These are phyloP conservation scores for Sitophilus oryzae DNA, from an alignment of 1,140 invertebrate genomes.

Conservation along the genomic window DNA sequence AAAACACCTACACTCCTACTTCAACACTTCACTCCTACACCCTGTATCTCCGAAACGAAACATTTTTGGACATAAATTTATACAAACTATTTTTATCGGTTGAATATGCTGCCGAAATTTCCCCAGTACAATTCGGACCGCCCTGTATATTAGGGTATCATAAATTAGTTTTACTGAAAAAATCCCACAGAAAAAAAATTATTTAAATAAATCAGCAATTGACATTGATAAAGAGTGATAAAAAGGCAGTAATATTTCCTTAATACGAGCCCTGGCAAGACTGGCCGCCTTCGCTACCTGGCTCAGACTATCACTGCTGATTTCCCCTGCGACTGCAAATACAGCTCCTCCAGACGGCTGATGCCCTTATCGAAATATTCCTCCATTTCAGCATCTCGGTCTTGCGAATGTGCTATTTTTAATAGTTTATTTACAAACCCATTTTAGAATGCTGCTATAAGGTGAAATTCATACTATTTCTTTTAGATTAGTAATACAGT, in stretches of 20 bases:
- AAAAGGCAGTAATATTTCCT: conserved; percentile 7
- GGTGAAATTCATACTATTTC: too few species aligned
- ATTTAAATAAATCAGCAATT: conserved; percentile 11
- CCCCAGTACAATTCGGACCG: too few species aligned
- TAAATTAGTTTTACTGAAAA: too few species aligned
- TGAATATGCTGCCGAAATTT: too few species aligned
- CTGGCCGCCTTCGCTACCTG: background rate
- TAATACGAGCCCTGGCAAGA: conserved; percentile 7
- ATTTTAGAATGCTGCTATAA: background rate
- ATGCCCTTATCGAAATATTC: background rate
- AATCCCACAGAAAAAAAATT: background rate
- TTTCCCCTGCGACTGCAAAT: conserved; percentile 3
- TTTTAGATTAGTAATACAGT: too few species aligned
- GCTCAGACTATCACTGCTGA: conserved; percentile 9
- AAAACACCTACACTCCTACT: too few species aligned
- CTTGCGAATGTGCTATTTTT: background rate
- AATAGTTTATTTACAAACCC: background rate
- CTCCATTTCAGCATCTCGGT: background rate
- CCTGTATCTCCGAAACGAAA: too few species aligned
- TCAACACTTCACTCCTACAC: too few species aligned
- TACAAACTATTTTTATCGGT: too few species aligned
- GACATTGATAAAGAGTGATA: conserved; percentile 12
- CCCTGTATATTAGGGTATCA: too few species aligned
- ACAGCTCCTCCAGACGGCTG: conserved; percentile 2
- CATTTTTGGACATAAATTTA: too few species aligned